Conservation (phyloP, 2,113 vertebrate species). For the Atrichornis clamosus region DNA sequence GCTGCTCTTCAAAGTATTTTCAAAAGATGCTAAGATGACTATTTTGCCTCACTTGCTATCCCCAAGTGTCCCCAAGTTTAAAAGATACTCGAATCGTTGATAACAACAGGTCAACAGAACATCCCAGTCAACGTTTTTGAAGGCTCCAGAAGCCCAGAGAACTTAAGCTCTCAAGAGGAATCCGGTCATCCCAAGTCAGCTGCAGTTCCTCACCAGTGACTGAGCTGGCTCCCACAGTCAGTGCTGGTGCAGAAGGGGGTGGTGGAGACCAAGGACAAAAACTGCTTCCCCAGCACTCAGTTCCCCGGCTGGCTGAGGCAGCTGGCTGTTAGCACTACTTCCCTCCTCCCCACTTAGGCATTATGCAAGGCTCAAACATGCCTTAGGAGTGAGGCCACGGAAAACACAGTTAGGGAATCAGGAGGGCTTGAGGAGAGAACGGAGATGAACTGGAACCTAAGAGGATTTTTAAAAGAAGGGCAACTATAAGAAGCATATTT, state of each 20-base stretch:
- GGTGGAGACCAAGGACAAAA: not conserved
- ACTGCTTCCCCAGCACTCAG: not conserved
- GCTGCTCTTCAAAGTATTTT: not conserved
- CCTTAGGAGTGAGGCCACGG: not conserved
- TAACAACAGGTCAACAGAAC: not conserved
- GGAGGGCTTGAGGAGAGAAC: not conserved
- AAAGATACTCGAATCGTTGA: not conserved
- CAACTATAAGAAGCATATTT: not conserved
- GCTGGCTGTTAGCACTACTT: not conserved
- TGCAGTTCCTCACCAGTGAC: not conserved
- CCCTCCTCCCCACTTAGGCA: not conserved
- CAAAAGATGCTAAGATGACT: not conserved
- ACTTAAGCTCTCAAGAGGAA: not conserved
- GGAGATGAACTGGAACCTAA: not conserved
- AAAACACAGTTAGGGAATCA: not conserved
- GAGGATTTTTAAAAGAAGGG: not conserved
- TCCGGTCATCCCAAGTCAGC: not conserved
- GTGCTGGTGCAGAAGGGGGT: not conserved
- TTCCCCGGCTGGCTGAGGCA: not conserved
- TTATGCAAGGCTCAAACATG: not conserved
- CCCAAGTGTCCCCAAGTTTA: not conserved
- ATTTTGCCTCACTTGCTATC: not conserved
- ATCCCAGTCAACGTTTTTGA: not conserved
- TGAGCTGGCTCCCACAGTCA: not conserved
- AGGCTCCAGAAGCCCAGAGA: not conserved